A percentile compares a stretch with the other conserved stretches of the same genome.
Conservation (phyloP, 2,888 invertebrate genomes). For the Tenthredo livida region DNA sequence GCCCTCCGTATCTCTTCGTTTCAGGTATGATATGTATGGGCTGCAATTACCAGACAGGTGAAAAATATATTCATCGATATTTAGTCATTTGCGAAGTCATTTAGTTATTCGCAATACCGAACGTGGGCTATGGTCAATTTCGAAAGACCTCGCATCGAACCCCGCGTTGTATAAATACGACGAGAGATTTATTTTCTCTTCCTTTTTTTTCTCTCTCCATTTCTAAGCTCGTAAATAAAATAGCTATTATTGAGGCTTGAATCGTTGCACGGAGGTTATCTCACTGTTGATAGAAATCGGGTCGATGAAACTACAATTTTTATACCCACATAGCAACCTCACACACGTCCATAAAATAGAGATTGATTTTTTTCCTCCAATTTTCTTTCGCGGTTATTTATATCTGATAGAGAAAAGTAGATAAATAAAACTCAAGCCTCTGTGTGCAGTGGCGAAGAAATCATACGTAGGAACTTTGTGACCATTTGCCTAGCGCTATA, state of each 20-base stretch:
- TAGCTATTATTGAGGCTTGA: not conserved
- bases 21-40: not conserved
- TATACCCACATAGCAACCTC: not conserved
- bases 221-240: conserved; percentile 12
- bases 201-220: not conserved
- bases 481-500: not conserved
- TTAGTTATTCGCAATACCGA: not conserved
- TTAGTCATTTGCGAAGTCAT: conserved; percentile 10
- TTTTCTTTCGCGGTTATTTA: not conserved
- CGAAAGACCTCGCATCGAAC: not conserved
- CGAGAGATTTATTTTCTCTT: not conserved
- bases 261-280: conserved; percentile 4
- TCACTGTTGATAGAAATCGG: conserved; percentile 23
- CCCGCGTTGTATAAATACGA: not conserved
- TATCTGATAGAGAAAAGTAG: not conserved
- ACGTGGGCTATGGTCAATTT: not conserved
- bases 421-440: not conserved
- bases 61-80: not conserved
- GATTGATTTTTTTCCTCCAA: conserved; percentile 21
- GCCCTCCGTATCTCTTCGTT: not conserved
- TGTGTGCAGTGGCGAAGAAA: not conserved
- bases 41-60: not conserved
- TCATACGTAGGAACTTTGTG: not conserved
- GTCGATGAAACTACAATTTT: conserved; percentile 29
- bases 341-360: conserved; percentile 29